Evolutionary conservation across 2,113 vertebrate species (phyloP), one percentile per base, ranked within the genome.

Genomic region (Grammomys dolichurus): DNA sequence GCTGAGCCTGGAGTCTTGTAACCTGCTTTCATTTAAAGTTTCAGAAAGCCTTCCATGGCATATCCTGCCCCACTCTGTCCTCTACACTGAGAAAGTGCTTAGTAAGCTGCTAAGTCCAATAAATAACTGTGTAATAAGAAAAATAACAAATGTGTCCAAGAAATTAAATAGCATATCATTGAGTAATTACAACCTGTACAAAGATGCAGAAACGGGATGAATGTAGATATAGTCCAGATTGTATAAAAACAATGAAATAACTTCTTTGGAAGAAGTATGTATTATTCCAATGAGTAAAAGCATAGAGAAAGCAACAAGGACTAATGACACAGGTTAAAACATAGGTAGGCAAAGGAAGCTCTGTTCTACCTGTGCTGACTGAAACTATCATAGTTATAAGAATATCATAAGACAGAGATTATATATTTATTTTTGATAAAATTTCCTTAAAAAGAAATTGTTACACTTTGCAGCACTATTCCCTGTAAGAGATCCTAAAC

Each of bases 401-500:
- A 26, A 24, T 7, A n/a, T 56, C 14, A 82, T 22, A 81, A 77
- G 36, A 58, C 7, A 22, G 0, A 4, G 7, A 82, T 72, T 72
- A 93, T 16, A 31, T 58, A 87, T 51, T 78, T 89, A 46, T 91
- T 94, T 17, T 9, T 95, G 10, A 81, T 76, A 77, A 72, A 69
- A 67, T 87, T 4, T 48, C 36, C 72, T 91, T 22, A 43, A 36
- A 87, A 95, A 75, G 43, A 78, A 89, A 65, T 3, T 26, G 73
- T 84, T 63, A 31, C 92, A 12, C 1, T 72, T 78, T 89, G 9
- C 9, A 95, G 58, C 28, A 46, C 80, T 14, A 22, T 2, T 16
- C 13, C 89, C 93, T 93, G 28, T 89, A 67, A 89, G 19, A 51
- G 36, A 80, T 33, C 87, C 33, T 94, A 60, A 97, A 77, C 33